A percentile compares a stretch with the other conserved stretches of the same genome.
These are phyloP conservation scores for Anagrus nilaparvatae DNA, from an alignment of 1,140 invertebrate genomes.

Conservation along the genomic window DNA sequence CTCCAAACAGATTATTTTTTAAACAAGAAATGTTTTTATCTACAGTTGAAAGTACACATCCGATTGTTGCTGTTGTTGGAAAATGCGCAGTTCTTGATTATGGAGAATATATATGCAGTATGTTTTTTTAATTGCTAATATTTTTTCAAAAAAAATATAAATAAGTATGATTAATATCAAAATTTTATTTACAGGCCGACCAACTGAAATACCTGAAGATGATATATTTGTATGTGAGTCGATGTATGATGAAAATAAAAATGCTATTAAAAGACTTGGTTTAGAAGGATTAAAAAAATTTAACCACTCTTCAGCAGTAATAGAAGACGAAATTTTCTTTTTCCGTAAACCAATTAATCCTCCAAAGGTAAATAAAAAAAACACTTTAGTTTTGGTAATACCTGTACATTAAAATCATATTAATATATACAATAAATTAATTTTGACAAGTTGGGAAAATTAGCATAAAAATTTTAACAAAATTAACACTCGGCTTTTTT, in stretches of 20 bases:
- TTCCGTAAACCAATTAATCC: slow-evolving; percentile 70
- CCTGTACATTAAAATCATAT: background rate
- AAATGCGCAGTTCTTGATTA: slow-evolving; percentile 86
- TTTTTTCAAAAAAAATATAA: too few species aligned
- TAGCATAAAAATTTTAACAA: background rate
- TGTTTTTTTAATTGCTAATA: slow-evolving; percentile 35
- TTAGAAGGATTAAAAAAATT: slow-evolving; percentile 72
- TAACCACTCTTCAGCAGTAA: slow-evolving; percentile 69
- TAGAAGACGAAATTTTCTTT: slow-evolving; percentile 87
- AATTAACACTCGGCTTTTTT: slow-evolving; percentile 8
- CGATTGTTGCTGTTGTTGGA: slow-evolving; percentile 80
- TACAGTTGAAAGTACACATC: slow-evolving; percentile 83
- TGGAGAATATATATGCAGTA: slow-evolving; percentile 82
- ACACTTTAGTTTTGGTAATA: background rate
- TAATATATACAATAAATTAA: background rate
- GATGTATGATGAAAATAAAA: slow-evolving; percentile 81
- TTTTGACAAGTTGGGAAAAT: background rate
- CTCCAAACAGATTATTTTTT: slow-evolving; percentile 72
- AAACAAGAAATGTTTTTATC: slow-evolving; percentile 91
- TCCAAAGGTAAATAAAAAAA: slow-evolving; percentile 49
- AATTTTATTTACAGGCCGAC: slow-evolving; percentile 58
- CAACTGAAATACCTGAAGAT: slow-evolving; percentile 85
- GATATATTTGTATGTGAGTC: slow-evolving; percentile 93
- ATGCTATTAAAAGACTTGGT: slow-evolving; percentile 63
- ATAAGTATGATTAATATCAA: too few species aligned